Evolutionary conservation across 2,888 invertebrate species (phyloP), one percentile per base, ranked within the genome.

Genomic region (Buathra laborator): DNA sequence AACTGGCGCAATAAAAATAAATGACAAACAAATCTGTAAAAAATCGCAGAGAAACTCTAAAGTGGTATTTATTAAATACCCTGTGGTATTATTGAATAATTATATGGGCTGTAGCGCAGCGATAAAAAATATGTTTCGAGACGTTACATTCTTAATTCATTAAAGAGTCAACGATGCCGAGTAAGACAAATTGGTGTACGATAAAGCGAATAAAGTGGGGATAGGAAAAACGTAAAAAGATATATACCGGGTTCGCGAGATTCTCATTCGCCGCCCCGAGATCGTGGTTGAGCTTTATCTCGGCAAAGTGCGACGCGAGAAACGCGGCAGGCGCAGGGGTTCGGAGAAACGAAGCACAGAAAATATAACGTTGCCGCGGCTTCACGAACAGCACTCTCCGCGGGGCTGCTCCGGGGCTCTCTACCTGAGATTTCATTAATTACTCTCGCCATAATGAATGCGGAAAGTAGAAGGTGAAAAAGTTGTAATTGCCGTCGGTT

Each of bases 351-450:
- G 59, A 32, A 44, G 43, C 46, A 66, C 19, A 46, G 75, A 64
- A 74, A 81, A 71, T 71, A 53, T 48, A 68, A 68, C 66, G 66
- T 10, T 12, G 59, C 44, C 71, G 59, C 44, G 37, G 37, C 37
- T 37, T 37, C 37, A 44, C 59, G 48, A 79, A 68, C 24, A 24
- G 24, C 43, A 66, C 72, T 53, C 77, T 78, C 66, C 56, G 48
- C 2, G 48, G 48, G 14, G 48, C 48, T 48, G n/a, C 48, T 12
- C 48, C 10, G 62, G 10, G 3, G 56, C 19, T 12, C 62, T 24
- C 62, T 24, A 62, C 62, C 62, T 62, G 74, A 75, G 77, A 72
- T 84, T 87, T 83, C 84, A 84, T 88, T 87, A 86, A 88, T 86
- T 86, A 85, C 78, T 80, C 75, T 76, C 84, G 81, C 80, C 78